phyloP scores from a whole-genome alignment of 2,888 invertebrate species.

The Drosophila hamatofila region DNA sequence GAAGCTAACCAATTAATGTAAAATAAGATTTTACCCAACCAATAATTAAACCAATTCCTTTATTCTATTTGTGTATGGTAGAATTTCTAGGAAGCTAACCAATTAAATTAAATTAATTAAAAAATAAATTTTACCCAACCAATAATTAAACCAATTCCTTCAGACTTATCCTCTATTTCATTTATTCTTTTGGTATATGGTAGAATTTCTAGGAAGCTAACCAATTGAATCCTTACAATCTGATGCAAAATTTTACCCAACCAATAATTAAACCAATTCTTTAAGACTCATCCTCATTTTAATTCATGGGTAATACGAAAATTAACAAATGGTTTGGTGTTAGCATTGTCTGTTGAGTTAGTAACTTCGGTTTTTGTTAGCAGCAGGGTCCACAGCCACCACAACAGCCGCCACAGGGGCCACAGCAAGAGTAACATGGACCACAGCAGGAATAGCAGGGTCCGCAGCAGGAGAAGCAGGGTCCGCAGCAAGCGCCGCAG shows the following conservation, averaged over 20 bases:
- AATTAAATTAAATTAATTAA: no score
- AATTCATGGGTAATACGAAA: neutral
- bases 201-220: neutral
- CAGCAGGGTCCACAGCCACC: constrained; percentile 8
- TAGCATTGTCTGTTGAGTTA: neutral
- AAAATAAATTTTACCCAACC: neutral
- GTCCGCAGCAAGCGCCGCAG: neutral
- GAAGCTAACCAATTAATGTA: neutral
- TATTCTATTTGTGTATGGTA: no score
- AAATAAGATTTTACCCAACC: neutral
- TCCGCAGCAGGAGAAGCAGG: constrained; percentile 6
- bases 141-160: neutral
- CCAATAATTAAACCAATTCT: neutral
- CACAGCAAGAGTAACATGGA: constrained; percentile 1
- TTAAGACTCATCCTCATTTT: neutral
- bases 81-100: neutral
- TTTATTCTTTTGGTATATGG: no score
- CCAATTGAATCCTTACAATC: neutral
- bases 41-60: neutral
- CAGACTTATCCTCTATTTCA: neutral
- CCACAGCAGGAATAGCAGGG: constrained; percentile 12
- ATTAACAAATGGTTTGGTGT: constrained; percentile 1
- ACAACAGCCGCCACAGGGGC: constrained; percentile 2
- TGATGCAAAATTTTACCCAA: neutral
- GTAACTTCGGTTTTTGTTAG: neutral